A percentile compares a stretch with the other conserved stretches of the same genome.
These are phyloP conservation scores for Sebastes aleutianus DNA, from an alignment of 2,797 vertebrate genomes.

Conservation along the genomic window DNA sequence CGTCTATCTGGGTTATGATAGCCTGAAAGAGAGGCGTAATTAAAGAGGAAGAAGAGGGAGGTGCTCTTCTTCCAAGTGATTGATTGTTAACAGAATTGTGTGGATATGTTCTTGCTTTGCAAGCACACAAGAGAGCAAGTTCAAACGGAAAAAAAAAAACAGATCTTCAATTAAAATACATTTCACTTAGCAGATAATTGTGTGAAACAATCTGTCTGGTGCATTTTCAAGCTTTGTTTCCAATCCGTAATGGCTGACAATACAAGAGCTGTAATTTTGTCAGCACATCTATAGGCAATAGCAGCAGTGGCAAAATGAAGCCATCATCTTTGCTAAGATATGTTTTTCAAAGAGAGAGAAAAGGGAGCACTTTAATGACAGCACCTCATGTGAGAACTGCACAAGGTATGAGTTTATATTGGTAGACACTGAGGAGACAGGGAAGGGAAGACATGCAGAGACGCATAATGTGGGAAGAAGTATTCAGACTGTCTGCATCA, in stretches of 20 bases:
- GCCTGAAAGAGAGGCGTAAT: background rate
- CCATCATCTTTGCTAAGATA: conserved; percentile 3
- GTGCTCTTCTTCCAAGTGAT: background rate
- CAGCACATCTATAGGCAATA: background rate
- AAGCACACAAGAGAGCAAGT: background rate
- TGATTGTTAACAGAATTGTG: background rate
- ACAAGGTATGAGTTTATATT: background rate
- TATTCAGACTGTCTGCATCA: conserved; percentile 10
- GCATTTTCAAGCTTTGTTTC: background rate
- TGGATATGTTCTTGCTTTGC: background rate
- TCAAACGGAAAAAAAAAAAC: background rate
- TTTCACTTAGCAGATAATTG: background rate
- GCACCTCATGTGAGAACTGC: background rate
- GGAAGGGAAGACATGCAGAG: background rate
- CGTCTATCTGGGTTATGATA: background rate
- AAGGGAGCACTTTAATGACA: conserved; percentile 1
- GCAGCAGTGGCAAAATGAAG: conserved; percentile 14
- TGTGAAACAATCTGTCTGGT: background rate
- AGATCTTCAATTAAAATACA: background rate
- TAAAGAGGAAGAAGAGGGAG: background rate
- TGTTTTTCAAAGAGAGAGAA: conserved; percentile 5
- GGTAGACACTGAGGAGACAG: background rate
- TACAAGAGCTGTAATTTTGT: conserved; percentile 8
- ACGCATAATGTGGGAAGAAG: background rate
- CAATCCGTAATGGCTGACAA: background rate